Conservation (phyloP, 1,140 invertebrate genomes). For the Diuraphis noxia region DNA sequence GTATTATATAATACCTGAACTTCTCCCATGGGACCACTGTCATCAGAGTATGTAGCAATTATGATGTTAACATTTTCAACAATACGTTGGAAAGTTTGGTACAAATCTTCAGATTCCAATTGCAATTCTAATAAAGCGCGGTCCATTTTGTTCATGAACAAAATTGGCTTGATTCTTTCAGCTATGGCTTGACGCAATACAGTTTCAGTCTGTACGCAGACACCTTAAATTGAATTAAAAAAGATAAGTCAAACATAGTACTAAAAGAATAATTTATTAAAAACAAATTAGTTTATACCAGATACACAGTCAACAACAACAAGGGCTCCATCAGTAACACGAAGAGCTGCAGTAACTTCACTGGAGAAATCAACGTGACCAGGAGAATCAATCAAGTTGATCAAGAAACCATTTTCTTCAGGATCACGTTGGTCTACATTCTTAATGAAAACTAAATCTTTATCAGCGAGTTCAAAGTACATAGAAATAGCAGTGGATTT, state of each 20-base stretch:
- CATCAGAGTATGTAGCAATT: conserved; percentile 98
- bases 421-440: conserved; percentile 87
- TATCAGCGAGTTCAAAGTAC: conserved; percentile 93
- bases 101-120: conserved; percentile 93
- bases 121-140: conserved; percentile 94
- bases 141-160: conserved; percentile 99
- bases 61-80: conserved; percentile 99
- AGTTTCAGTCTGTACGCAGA: conserved; percentile 99
- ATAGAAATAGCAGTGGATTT: conserved; percentile 99
- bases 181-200: conserved; percentile 98
- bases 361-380: conserved; percentile 99
- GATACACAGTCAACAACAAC: conserved; percentile 99
- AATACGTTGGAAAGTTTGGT: conserved; percentile 99
- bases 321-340: conserved; percentile 98
- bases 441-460: conserved; percentile 89
- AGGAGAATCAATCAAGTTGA: conserved; percentile 98
- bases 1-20: conserved; percentile 71
- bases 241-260: neutral
- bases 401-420: conserved; percentile 92
- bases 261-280: conserved; percentile 8
- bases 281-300: conserved; percentile 66
- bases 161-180: conserved; percentile 97
- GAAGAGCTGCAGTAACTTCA: conserved; percentile 97
- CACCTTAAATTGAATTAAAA: conserved; percentile 68
- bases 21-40: conserved; percentile 98